Conservation (phyloP, 2,888 invertebrate genomes). For the Mythimna loreyi region DNA sequence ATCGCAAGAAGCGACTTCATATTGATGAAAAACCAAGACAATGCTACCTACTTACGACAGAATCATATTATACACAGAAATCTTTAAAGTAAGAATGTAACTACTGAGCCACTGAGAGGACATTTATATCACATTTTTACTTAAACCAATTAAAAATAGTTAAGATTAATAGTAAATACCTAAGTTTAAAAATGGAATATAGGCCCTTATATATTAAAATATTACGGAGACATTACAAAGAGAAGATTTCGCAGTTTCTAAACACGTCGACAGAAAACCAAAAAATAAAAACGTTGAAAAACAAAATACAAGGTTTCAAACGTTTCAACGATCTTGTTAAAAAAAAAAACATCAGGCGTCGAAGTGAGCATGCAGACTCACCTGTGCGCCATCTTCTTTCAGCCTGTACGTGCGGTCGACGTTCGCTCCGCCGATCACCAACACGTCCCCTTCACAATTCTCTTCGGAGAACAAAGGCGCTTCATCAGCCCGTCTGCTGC, state of each 20-base stretch:
- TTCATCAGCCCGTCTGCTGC: constrained; percentile 62
- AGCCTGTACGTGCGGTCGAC: constrained; percentile 93
- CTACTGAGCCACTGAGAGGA: neutral
- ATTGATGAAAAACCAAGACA: neutral
- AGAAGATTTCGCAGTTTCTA: neutral
- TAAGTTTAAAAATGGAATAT: neutral
- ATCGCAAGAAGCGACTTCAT: neutral
- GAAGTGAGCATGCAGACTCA: constrained; percentile 81
- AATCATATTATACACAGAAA: neutral
- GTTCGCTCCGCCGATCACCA: constrained; percentile 95
- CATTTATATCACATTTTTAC: neutral
- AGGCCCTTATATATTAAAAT: neutral
- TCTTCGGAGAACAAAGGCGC: constrained; percentile 60
- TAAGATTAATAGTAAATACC: neutral
- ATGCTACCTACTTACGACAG: too few species aligned
- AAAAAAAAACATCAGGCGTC: neutral
- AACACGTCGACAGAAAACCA: neutral
- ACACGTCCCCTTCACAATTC: constrained; percentile 80
- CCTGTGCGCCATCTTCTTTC: constrained; percentile 92
- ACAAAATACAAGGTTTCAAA: neutral
- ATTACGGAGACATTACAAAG: neutral
- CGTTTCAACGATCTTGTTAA: neutral
- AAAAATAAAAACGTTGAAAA: neutral
- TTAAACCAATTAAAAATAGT: neutral
- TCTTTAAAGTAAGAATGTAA: neutral